phyloP scores from a whole-genome alignment of 2,113 vertebrate species.

The Tachycineta bicolor region DNA sequence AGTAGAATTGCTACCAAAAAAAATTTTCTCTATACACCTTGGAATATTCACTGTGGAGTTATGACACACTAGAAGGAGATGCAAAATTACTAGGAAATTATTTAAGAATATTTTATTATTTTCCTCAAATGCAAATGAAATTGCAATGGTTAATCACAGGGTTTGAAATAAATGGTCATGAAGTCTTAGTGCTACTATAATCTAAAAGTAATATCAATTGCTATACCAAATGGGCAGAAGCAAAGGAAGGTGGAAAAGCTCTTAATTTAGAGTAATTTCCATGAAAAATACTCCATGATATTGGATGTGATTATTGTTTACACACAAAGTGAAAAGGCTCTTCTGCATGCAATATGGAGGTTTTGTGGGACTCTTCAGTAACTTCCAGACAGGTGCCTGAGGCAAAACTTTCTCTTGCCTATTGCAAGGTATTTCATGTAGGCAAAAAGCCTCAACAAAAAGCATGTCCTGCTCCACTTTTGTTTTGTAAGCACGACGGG shows the following conservation, averaged over 20 bases:
- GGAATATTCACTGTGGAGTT: conserved; percentile 23
- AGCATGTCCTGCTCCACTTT: not conserved
- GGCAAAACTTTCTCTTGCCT: not conserved
- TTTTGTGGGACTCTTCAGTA: not conserved
- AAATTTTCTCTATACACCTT: conserved; percentile 56
- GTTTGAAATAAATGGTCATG: conserved; percentile 50
- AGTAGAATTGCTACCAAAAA: conserved; percentile 73
- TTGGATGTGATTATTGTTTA: not conserved
- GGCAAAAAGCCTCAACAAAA: not conserved
- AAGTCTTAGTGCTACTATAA: conserved; percentile 14
- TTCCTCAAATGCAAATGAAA: conserved; percentile 53
- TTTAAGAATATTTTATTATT: conserved; percentile 41
- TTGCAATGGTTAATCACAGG: conserved; percentile 59
- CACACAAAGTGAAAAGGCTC: not conserved
- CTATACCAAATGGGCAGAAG: not conserved
- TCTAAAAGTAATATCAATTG: not conserved
- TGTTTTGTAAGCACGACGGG: not conserved
- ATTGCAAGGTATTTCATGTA: not conserved
- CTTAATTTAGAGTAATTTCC: not conserved
- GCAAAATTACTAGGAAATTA: conserved; percentile 56
- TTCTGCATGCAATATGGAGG: not conserved
- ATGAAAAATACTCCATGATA: not conserved
- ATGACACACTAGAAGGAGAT: conserved; percentile 49
- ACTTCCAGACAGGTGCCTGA: not conserved
- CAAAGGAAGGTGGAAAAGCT: not conserved